These are phyloP conservation scores for Ips typographus DNA, from an alignment of 1,140 invertebrate genomes.

Conservation along the genomic window DNA sequence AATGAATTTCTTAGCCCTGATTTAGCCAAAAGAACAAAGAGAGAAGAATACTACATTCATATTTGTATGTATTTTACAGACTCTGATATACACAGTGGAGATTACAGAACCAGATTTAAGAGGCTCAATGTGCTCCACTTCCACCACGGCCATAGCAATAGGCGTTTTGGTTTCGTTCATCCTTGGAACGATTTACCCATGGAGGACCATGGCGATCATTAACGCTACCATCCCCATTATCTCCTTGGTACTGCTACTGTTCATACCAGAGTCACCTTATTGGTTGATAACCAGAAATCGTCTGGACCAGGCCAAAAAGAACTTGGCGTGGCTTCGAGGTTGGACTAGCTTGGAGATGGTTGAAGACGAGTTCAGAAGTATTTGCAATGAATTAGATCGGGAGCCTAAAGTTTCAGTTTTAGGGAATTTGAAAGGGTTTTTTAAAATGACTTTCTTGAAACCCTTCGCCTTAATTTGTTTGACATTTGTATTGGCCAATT, in stretches of 20 bases:
- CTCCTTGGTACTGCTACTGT: slow-evolving; percentile 63
- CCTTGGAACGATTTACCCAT: slow-evolving; percentile 67
- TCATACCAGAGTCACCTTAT: slow-evolving; percentile 76
- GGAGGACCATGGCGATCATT: slow-evolving; percentile 68
- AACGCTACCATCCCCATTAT: slow-evolving; percentile 67
- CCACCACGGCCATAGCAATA: slow-evolving; percentile 69
- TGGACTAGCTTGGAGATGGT: slow-evolving; percentile 60
- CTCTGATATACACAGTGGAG: slow-evolving; percentile 78
- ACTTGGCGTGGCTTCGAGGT: slow-evolving; percentile 66
- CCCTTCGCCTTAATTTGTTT: slow-evolving; percentile 66
- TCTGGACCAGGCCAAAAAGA: slow-evolving; percentile 59
- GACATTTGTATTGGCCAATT: slow-evolving; percentile 70
- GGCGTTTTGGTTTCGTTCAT: slow-evolving; percentile 71
- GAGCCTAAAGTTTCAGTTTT: slow-evolving; percentile 2
- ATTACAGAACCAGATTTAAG: slow-evolving; percentile 74
- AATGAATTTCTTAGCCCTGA: not conserved
- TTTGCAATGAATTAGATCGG: slow-evolving; percentile 40
- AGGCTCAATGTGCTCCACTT: slow-evolving; percentile 71
- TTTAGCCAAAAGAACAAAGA: not conserved
- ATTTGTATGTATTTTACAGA: slow-evolving; percentile 51
- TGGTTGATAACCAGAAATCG: slow-evolving; percentile 68
- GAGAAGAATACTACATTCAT: not conserved
- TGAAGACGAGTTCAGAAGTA: slow-evolving; percentile 57
- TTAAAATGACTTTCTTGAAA: slow-evolving; percentile 56
- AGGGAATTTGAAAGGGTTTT: slow-evolving; percentile 53